Percentiles rank a stretch among this genome's conserved stretches.
These are phyloP conservation scores for Sphecodes monilicornis DNA, from an alignment of 2,888 invertebrate species.

Conservation along the genomic window DNA sequence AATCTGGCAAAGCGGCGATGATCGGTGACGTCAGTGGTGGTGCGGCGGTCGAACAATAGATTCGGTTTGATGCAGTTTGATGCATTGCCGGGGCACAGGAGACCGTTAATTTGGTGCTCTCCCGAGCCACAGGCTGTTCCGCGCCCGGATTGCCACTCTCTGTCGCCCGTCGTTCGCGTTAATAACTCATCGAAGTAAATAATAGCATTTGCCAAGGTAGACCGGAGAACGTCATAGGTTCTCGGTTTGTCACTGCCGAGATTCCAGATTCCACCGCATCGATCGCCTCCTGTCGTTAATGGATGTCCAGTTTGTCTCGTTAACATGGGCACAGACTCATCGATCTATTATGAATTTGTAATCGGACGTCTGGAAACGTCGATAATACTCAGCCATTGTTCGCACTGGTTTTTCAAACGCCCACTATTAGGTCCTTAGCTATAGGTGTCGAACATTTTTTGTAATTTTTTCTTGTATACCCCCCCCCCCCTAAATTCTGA, in stretches of 20 bases:
- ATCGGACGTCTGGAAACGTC: neutral
- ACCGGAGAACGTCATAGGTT: constrained; percentile 31
- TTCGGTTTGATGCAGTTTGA: constrained; percentile 73
- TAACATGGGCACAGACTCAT: constrained; percentile 18
- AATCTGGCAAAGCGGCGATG: constrained; percentile 64
- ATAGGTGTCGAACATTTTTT: neutral
- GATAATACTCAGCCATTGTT: neutral
- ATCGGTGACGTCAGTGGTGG: constrained; percentile 65
- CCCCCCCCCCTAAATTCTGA: too few relatives aligned
- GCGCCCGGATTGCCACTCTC: constrained; percentile 65
- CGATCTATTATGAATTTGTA: constrained; percentile 25
- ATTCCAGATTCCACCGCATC: constrained; percentile 54
- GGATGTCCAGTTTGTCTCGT: constrained; percentile 38
- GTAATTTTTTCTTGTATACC: neutral
- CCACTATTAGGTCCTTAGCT: neutral
- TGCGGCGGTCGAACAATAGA: constrained; percentile 75
- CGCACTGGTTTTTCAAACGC: neutral
- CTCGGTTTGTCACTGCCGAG: constrained; percentile 58
- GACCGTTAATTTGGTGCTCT: constrained; percentile 79
- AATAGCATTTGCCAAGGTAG: constrained; percentile 63
- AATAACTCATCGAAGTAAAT: constrained; percentile 70
- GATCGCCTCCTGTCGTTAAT: constrained; percentile 54
- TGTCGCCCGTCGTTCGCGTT: constrained; percentile 68
- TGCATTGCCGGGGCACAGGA: constrained; percentile 71
- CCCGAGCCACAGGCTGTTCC: constrained; percentile 69